Evolutionary conservation across 2,797 vertebrate genomes (phyloP), one percentile per base, ranked within the genome.

Genomic region (Acomys russatus): DNA sequence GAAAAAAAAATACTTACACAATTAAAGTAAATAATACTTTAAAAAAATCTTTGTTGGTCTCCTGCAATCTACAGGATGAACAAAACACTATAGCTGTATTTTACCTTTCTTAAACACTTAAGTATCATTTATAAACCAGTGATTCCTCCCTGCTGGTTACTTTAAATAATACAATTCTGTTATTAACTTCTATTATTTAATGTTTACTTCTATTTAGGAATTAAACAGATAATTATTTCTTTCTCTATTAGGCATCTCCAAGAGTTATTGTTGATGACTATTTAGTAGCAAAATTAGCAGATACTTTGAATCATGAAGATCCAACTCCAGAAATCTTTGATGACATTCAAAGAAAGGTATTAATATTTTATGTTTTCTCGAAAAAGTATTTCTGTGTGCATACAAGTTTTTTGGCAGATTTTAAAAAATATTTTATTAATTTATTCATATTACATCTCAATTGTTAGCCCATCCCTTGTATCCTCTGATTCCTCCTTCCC

Each of bases 301-400:
- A 99, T 97, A 99, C 99, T 94, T 98, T 99, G 93, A 99, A 99
- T 98, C 99, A 98, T 96, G 99, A 99, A 73, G 99, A 99, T 97
- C 99, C 99, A 97, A 99, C 99, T 0, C 99, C 99, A 2, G 99
- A 99, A 98, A 99, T 99, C 96, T 99, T 99, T 97, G 99, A 99
- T 98, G 99, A 99, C 95, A 99, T 99, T 98, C 99, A 99, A 98
- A 99, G 99, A 98, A 99, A 99, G 99, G 99, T 99, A 98, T 88
- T 91, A 2, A 8, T 94, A 44, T 83, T 92, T 59, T 93, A 71
- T 92, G 9, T 95, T 96, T 96, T 96, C 61, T 95, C 96, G 61
- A 63, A 90, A 89, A 86, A 93, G n/a, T 64, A 22, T 93, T 92
- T 91, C 15, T 85, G 1, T 92, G 28, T 88, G 33, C 10, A 70